Evolutionary conservation across 2,797 vertebrate genomes (phyloP).

Genomic region (Buceros bicornis): DNA sequence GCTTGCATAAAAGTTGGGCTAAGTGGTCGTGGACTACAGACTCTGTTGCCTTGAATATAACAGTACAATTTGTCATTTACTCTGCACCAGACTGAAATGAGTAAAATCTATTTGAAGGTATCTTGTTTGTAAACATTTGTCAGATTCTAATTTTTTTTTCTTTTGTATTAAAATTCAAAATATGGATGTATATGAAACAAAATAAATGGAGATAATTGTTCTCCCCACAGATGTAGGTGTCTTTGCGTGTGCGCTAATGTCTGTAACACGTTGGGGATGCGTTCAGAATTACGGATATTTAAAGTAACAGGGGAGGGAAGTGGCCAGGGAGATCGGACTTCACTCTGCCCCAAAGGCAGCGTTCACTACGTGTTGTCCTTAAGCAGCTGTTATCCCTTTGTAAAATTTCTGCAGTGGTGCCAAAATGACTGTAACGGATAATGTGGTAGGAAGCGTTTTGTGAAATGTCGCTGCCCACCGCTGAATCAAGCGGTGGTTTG

Average conservation of each 20-base stretch:
- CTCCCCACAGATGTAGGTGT: conserved; percentile 84
- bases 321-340: background rate
- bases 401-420: background rate
- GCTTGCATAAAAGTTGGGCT: conserved; percentile 80
- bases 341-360: background rate
- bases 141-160: conserved; percentile 92
- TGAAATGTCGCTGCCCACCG: background rate
- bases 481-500: background rate
- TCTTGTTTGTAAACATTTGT: conserved; percentile 97
- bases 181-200: conserved; percentile 99
- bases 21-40: conserved; percentile 80
- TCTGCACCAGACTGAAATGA: conserved; percentile 87
- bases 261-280: conserved; percentile 54
- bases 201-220: conserved; percentile 92
- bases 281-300: background rate
- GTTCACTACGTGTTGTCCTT: background rate
- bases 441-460: background rate
- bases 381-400: background rate
- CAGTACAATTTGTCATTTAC: conserved; percentile 83
- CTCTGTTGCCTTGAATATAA: conserved; percentile 83
- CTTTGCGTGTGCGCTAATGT: conserved; percentile 78
- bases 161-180: conserved; percentile 98
- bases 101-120: conserved; percentile 89
- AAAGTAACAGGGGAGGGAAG: background rate
- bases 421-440: background rate